These are phyloP conservation scores for Balaenoptera acutorostrata DNA, from an alignment of 2,113 vertebrate species.

Conservation along the genomic window DNA sequence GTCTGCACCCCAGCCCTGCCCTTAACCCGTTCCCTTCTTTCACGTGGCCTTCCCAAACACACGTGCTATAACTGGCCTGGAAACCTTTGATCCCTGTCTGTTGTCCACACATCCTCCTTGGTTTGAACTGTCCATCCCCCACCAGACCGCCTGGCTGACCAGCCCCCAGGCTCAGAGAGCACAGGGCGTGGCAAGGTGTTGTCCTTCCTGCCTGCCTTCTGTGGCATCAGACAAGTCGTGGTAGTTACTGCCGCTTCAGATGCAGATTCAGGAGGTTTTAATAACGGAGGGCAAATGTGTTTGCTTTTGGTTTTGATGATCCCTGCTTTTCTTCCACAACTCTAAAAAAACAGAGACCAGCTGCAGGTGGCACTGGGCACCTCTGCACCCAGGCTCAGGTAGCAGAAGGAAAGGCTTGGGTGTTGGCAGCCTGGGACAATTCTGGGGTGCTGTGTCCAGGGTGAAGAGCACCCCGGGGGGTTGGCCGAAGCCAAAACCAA, in stretches of 20 bases:
- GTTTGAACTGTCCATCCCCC: background rate
- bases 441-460: background rate
- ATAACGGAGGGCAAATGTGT: too few species aligned
- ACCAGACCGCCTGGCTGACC: background rate
- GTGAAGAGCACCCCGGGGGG: too few species aligned
- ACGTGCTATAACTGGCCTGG: background rate
- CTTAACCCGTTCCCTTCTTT: too few species aligned
- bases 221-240: too few species aligned
- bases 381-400: background rate
- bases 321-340: background rate
- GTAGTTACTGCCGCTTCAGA: background rate
- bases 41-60: background rate
- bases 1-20: background rate
- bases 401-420: too few species aligned
- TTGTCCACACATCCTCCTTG: background rate
- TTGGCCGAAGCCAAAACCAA: background rate
- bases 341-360: too few species aligned
- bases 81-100: rapidly evolving
- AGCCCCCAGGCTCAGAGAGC: background rate
- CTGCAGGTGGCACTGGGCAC: background rate
- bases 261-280: background rate
- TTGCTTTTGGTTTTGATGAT: background rate
- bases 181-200: too few species aligned
- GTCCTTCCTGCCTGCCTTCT: too few species aligned
- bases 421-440: background rate